A percentile compares a stretch with the other conserved stretches of the same genome.
phyloP scores from a whole-genome alignment of 1,140 invertebrate species.

The Drosophila watanabei region DNA sequence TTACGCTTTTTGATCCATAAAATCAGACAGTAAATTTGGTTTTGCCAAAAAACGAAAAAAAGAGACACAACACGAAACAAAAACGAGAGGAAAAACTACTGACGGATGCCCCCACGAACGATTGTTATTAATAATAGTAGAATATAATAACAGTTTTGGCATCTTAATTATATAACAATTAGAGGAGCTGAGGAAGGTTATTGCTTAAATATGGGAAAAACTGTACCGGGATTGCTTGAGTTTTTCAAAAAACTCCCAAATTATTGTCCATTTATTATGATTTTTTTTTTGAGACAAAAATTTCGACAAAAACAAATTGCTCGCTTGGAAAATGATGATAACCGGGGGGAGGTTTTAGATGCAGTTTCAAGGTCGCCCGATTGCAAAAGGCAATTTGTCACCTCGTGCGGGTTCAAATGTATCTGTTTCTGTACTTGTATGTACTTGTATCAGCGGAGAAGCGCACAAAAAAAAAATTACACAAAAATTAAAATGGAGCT shows the following conservation, averaged over 20 bases:
- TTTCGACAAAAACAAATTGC: conserved; percentile 64
- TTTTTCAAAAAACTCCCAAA: conserved; percentile 16
- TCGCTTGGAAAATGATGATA: conserved; percentile 62
- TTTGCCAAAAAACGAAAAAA: conserved; percentile 37
- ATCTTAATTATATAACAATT: conserved; percentile 82
- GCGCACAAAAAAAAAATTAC: conserved; percentile 20
- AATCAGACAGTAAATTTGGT: conserved; percentile 64
- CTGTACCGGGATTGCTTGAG: conserved; percentile 3
- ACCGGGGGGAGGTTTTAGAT: conserved; percentile 26
- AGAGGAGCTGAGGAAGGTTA: conserved; percentile 39
- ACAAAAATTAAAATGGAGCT: conserved; percentile 34
- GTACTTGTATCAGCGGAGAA: conserved; percentile 12
- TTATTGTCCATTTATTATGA: conserved; percentile 63
- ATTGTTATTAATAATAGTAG: conserved; percentile 68
- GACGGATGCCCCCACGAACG: conserved; percentile 32
- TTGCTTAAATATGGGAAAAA: conserved; percentile 45
- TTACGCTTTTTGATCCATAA: conserved; percentile 81
- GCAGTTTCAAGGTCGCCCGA: conserved; percentile 71
- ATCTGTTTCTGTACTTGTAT: conserved; percentile 35
- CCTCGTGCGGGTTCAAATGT: conserved; percentile 36
- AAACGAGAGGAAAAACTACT: conserved; percentile 20
- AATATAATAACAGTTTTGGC: conserved; percentile 80
- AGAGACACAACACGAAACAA: conserved; percentile 1
- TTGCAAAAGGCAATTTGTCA: conserved; percentile 71
- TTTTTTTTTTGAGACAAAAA: conserved; percentile 68